Evolutionary conservation across 1,140 invertebrate species (phyloP), one percentile per base, ranked within the genome.

Genomic region (Popillia japonica): DNA sequence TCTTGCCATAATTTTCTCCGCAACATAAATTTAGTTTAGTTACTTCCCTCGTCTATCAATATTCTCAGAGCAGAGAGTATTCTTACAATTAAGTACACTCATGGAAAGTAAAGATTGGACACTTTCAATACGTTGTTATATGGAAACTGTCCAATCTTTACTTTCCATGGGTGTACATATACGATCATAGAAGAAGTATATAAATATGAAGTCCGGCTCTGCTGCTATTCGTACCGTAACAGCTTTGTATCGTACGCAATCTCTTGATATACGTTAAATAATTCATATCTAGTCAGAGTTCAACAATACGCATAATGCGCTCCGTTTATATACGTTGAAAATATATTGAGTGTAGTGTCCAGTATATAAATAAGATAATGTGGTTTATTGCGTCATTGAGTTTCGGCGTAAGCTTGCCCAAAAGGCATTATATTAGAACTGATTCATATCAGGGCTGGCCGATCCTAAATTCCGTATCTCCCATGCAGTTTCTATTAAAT

Each of bases 321-420:
- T 23, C 75, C 42, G 75, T 59, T 59, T 76, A 55, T 59, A 40
- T 76, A 48, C 55, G 75, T 76, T 76, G 75, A 76, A 73, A 73
- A 73, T 73, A 73, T 73, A 73, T 73, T 73, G 40, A 41, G 40
- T 17, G 23, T 73, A 23, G 72, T 41, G 72, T 73, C 72, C 40
- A 40, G 40, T 3, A n/a, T 73, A 42, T 73, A 40, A 73, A 73
- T 73, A 42, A 73, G 72, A 76, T 61, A 61, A 59, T 61, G 75
- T 76, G 55, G 75, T 76, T 76, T 76, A 76, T 76, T 76, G 59
- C 59, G 44, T 76, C 75, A 61, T 76, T 61, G 61, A 27, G 23
- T 64, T 64, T 64, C 61, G 61, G 61, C 22, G 61, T 64, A 20
- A 64, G 22, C n/a, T 64, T 64, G 17, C 17, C 23, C 23, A 64